Evolutionary conservation across 2,888 invertebrate genomes (phyloP), one percentile per base, ranked within the genome.

Genomic region (Eurytoma californica): DNA sequence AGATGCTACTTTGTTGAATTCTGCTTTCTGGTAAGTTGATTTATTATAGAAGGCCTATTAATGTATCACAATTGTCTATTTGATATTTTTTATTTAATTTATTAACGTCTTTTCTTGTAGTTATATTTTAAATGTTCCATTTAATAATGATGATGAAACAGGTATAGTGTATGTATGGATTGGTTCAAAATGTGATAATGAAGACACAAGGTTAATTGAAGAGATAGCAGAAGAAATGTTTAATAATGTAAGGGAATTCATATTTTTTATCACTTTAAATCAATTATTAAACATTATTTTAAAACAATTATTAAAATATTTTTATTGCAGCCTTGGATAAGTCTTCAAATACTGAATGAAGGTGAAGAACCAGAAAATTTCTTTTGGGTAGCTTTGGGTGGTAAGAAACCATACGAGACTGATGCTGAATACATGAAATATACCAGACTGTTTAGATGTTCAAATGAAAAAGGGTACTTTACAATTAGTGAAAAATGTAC

Each of bases 401-500:
- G 98, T 0, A 95, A 94, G 86, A 97, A 97, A 90, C 94, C 95
- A 0, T 97, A 98, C 89, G 98, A 98, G 78, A 93, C 92, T 5
- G 95, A 96, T 87, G 97, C 97, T 0, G 95, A 95, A 60, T 99
- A 95, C 89, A 98, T 99, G 95, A 94, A 96, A 87, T 96, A 94
- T 91, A 97, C 98, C 1, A 92, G 99, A 68, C 92, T 99, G 57
- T 99, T 99, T 92, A 94, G 99, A 74, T 99, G 99, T 91, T 99
- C 99, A 65, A 99, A 99, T 90, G 99, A 99, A 89, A 98, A 98
- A 89, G 99, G 99, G 5, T 99, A 98, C 91, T 99, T 99, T 91
- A 96, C 97, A 0, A 98, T 99, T 58, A 98, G 98, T 0, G 99
- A 99, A 91, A 99, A 99, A 90, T 99, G 99, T 91, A 96, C 97